A percentile compares a stretch with the other conserved stretches of the same genome.
Conservation (phyloP, 2,113 vertebrate genomes). For the Saguinus midas region DNA sequence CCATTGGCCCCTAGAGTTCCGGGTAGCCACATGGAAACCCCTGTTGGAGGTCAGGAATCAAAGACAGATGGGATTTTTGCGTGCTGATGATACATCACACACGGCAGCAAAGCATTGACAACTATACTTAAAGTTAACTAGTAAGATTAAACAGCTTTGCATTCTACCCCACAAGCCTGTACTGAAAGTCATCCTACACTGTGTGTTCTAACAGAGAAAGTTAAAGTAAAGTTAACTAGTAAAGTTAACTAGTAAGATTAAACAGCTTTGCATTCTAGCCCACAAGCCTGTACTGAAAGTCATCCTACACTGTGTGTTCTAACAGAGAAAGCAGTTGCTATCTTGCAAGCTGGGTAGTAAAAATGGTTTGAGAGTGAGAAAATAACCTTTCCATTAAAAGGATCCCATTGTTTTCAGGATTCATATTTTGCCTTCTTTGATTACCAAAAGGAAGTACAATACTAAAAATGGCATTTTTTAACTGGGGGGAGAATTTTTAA, state of each 20-base stretch:
- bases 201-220: background rate
- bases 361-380: constrained; percentile 31
- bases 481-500: background rate
- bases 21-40: background rate
- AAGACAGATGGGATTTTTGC: background rate
- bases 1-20: background rate
- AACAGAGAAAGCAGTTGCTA: background rate
- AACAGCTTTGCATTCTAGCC: background rate
- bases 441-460: constrained; percentile 5
- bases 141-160: background rate
- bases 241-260: background rate
- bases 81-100: background rate
- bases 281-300: background rate
- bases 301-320: background rate
- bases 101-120: background rate
- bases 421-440: constrained; percentile 53
- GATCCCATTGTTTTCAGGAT: background rate
- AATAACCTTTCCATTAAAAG: constrained; percentile 33
- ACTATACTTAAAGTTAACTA: background rate
- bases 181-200: background rate
- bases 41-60: background rate
- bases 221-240: too few relatives aligned
- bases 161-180: background rate
- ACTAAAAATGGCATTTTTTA: background rate
- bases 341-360: background rate